phyloP scores from a whole-genome alignment of 2,113 vertebrate species.

The Cottus gobio region DNA sequence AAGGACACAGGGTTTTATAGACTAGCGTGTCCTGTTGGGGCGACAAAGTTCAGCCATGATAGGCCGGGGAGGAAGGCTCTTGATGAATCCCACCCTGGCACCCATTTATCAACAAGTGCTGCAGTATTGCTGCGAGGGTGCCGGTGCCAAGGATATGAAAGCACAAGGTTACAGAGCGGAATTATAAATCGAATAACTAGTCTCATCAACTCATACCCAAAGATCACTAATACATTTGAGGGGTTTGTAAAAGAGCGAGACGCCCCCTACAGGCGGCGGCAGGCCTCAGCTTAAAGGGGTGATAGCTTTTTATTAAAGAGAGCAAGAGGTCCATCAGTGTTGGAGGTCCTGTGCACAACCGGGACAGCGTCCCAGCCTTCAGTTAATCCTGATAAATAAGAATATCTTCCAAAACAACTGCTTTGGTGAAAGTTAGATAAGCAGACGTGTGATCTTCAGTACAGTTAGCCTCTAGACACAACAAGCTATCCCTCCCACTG shows the following conservation, averaged over 20 bases:
- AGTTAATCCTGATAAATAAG: too few species aligned
- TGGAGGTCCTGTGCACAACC: not conserved
- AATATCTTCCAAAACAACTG: slow-evolving; percentile 37
- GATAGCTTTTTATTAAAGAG: not conserved
- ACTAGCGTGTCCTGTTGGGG: slow-evolving; percentile 32
- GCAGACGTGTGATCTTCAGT: slow-evolving; percentile 29
- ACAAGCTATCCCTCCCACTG: slow-evolving; percentile 56
- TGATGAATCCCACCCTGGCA: slow-evolving; percentile 61
- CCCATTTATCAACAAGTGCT: slow-evolving; percentile 59
- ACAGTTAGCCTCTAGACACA: slow-evolving; percentile 46
- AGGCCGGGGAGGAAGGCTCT: slow-evolving; percentile 38
- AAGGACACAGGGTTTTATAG: slow-evolving; percentile 64
- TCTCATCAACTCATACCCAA: slow-evolving; percentile 39
- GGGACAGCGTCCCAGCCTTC: not conserved
- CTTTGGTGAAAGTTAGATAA: slow-evolving; percentile 25
- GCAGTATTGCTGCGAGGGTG: slow-evolving; percentile 25
- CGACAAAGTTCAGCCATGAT: slow-evolving; percentile 64
- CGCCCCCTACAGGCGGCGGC: not conserved
- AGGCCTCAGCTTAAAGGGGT: not conserved
- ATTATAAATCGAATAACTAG: slow-evolving; percentile 54
- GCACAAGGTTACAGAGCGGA: slow-evolving; percentile 47
- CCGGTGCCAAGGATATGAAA: slow-evolving; percentile 56
- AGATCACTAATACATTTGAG: slow-evolving; percentile 6
- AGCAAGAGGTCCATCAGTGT: slow-evolving; percentile 1
- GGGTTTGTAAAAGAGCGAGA: slow-evolving; percentile 3